Conservation (phyloP, 2,888 invertebrate species). For the Aphrophora alni region DNA sequence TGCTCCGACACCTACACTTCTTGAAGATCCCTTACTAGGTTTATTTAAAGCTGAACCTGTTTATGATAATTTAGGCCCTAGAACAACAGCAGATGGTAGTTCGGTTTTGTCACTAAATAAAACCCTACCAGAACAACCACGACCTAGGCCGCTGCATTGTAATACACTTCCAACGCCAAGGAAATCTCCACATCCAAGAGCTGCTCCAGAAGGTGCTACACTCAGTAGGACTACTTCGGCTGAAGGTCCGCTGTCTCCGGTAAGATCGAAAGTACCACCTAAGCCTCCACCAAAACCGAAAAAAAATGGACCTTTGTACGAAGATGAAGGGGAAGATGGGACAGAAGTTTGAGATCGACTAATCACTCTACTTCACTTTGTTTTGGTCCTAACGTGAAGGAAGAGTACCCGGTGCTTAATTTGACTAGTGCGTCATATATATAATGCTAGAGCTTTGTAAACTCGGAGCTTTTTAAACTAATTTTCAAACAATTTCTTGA, state of each 20-base stretch:
- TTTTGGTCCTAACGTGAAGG: neutral
- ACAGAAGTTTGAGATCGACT: constrained; percentile 69
- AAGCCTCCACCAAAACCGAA: constrained; percentile 83
- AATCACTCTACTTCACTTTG: neutral
- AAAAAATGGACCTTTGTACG: constrained; percentile 77
- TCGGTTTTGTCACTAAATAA: constrained; percentile 80
- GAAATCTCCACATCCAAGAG: constrained; percentile 35
- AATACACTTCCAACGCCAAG: constrained; percentile 40
- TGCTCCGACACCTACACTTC: constrained; percentile 61
- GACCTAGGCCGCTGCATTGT: constrained; percentile 23
- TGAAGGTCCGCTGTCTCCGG: constrained; percentile 38
- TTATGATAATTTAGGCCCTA: constrained; percentile 83
- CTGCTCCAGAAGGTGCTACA: constrained; percentile 51
- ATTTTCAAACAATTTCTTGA: no score
- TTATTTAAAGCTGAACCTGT: constrained; percentile 68
- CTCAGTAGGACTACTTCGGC: constrained; percentile 56
- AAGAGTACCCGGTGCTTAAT: neutral
- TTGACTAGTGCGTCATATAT: neutral
- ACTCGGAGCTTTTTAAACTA: no score
- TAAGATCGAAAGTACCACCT: constrained; percentile 72
- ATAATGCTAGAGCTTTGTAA: no score
- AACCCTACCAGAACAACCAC: constrained; percentile 56
- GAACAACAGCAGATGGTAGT: constrained; percentile 88
- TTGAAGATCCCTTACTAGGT: constrained; percentile 52
- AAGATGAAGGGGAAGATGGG: constrained; percentile 88